A percentile compares a stretch with the other conserved stretches of the same genome.
phyloP scores from a whole-genome alignment of 2,113 vertebrate species.

The Hippocampus barbouri region DNA sequence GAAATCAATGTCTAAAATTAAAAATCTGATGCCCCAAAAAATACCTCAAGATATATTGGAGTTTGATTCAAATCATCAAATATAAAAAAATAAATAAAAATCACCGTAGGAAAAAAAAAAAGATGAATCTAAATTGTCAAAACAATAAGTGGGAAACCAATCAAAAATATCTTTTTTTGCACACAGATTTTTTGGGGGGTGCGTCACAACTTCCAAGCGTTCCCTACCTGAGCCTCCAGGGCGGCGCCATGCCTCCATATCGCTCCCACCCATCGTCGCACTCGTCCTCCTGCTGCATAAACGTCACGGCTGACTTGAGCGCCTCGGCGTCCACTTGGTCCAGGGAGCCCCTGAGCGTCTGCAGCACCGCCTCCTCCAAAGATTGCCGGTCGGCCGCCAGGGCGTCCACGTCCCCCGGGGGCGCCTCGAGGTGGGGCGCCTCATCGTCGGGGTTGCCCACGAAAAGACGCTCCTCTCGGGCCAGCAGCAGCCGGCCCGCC shows the following conservation, averaged over 20 bases:
- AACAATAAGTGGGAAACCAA: too few relatives aligned
- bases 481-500: slow-evolving; percentile 63
- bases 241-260: slow-evolving; percentile 5
- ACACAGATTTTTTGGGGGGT: too few relatives aligned
- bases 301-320: slow-evolving; percentile 75
- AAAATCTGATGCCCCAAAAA: too few relatives aligned
- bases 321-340: slow-evolving; percentile 17
- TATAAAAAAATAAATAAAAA: too few relatives aligned
- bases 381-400: slow-evolving; percentile 52
- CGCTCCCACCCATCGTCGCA: slow-evolving; percentile 68
- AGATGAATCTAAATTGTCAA: too few relatives aligned
- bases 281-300: slow-evolving; percentile 74
- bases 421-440: neutral
- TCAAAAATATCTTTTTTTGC: too few relatives aligned
- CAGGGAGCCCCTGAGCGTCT: slow-evolving; percentile 67
- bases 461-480: slow-evolving; percentile 19
- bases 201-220: too few relatives aligned
- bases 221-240: slow-evolving; percentile 64
- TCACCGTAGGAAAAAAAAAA: too few relatives aligned
- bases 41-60: too few relatives aligned
- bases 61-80: too few relatives aligned
- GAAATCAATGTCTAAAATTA: too few relatives aligned
- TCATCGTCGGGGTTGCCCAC: neutral
- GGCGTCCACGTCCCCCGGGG: slow-evolving; percentile 46
- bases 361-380: slow-evolving; percentile 64